phyloP scores from a whole-genome alignment of 2,888 invertebrate genomes.

The Eupithecia abbreviata region DNA sequence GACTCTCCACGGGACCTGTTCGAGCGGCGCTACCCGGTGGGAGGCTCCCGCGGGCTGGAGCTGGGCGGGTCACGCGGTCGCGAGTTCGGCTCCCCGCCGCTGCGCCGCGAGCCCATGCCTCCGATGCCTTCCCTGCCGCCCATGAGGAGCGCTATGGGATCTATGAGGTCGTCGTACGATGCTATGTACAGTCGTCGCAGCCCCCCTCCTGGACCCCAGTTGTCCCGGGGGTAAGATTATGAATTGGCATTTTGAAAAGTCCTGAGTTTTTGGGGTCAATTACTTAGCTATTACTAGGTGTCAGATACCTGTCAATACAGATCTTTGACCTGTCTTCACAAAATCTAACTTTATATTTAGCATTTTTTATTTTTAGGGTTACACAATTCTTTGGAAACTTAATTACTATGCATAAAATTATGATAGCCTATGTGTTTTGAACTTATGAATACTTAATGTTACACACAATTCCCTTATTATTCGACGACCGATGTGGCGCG shows the following conservation, averaged over 20 bases:
- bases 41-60: constrained; percentile 81
- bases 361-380: no score
- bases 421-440: no score
- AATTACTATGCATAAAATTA: no score
- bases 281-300: no score
- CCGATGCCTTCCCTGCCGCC: constrained; percentile 89
- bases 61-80: constrained; percentile 82
- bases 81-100: constrained; percentile 89
- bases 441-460: no score
- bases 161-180: constrained; percentile 89
- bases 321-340: no score
- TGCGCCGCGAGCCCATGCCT: constrained; percentile 91
- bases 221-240: constrained; percentile 79
- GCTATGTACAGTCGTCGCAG: constrained; percentile 93
- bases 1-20: constrained; percentile 91
- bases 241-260: constrained; percentile 2
- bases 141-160: constrained; percentile 85
- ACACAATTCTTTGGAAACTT: no score
- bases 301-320: no score
- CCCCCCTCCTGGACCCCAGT: constrained; percentile 86
- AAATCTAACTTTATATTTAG: no score
- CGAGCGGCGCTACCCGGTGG: constrained; percentile 90
- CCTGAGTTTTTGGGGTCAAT: background rate
- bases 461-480: no score
- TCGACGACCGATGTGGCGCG: no score